Base-by-base conservation (phyloP, 2,797 vertebrate genomes). In the Staurois parvus region DNA sequence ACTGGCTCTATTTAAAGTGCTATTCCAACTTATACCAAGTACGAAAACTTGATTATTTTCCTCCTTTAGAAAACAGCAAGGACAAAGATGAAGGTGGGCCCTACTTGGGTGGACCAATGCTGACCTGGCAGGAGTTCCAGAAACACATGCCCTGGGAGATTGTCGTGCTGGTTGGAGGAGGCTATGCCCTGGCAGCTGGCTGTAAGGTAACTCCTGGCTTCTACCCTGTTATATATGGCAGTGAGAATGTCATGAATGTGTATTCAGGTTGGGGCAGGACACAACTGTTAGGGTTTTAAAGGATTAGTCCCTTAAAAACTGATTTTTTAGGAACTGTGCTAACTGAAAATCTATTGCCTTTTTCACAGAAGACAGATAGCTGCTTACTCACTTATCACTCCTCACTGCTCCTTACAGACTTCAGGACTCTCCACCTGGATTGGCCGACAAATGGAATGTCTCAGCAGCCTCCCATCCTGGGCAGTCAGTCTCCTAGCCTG, bases 91-190 rank as follows among this genome's bases (percentile, higher is more conserved):
- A 88, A 17, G 89, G 93, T 0, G 30, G 79, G 10, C 42, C 78
- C 67, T 91, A 92, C 78, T 89, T 93, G 0, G 72, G 93, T 68
- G 96, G 97, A 64, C 96, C 98, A 7, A 99, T 99, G 93, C 97
- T 99, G 89, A 98, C 96, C 0, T 99, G 98, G 98, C 98, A 98
- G 88, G 98, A 99, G 91, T 99, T 99, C 88, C 97, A 99, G 94
- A 97, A 93, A 86, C 96, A 98, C 83, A 99, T 99, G 98, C 98
- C 98, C 1, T 99, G 98, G 98, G 98, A 99, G 92, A 99, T 99
- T 1, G 98, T 99, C 62, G 97, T 99, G 87, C 92, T 99, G 88
- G 98, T 99, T 73, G 98, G 98, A 87, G 98, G 98, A 34, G 98
- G 98, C 66, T 99, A 99, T 0, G 98, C 98, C 0, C 93, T 99